Evolutionary conservation across 2,797 vertebrate species (phyloP), one percentile per base, ranked within the genome.

Genomic region (Tragopan temminckii): DNA sequence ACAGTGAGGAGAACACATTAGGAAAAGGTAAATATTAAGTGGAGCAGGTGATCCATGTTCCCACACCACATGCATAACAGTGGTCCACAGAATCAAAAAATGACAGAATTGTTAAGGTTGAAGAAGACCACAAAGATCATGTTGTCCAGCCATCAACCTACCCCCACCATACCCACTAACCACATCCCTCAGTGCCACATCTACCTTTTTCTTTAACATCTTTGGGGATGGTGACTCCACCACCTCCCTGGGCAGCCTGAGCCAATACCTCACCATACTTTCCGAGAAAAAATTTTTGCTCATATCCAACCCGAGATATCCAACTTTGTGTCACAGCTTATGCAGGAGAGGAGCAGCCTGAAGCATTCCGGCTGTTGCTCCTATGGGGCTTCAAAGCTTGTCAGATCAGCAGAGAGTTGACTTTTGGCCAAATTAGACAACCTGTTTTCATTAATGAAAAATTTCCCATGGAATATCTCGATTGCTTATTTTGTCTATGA

Each of bases 261-360:
- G 5, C 27, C 50, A 52, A 52, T 25, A 52, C 27, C 25, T 52
- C 27, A 52, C 27, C 50, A 29, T 16, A 9, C 14, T 29, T 52
- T 52, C 50, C 29, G 50, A 52, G 14, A 29, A 52, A 52, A 52
- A 50, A 29, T 29, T 16, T 16, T 29, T 50, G 24, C 27, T 52
- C 50, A 29, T 27, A 52, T 52, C 27, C 25, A 52, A 29, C 9
- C 50, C 16, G 15, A 29, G 25, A 16, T 52, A 17, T 52, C 15
- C 13, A 46, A 4, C 4, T 43, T 31, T 1, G 1, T 4, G 2
- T 36, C 36, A 83, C 11, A 27, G 35, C 24, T 21, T 13, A 6
- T 29, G 63, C 40, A 57, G 33, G 24, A 50, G 35, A 71, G n/a
- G 7, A 88, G 19, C 5, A 5, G 14, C 21, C 13, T 20, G 68